Evolutionary conservation across 2,113 vertebrate genomes (phyloP).

Genomic region (Aegithalos caudatus): DNA sequence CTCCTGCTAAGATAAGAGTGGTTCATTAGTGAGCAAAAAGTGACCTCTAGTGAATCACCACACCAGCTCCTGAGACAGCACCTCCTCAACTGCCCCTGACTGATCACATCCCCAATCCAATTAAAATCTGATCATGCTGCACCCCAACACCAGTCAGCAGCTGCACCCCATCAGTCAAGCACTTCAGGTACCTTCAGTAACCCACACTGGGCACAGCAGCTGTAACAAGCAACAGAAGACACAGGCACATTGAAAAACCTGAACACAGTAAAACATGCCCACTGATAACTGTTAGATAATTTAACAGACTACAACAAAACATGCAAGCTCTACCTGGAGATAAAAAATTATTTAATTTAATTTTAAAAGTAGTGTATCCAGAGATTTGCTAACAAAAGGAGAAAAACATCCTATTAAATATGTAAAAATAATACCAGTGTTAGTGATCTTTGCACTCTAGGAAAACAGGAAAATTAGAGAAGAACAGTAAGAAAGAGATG

Average conservation of each 20-base stretch:
- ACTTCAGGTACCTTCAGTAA: neutral
- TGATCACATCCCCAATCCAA: accelerated
- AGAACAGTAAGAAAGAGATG: neutral
- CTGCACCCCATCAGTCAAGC: neutral
- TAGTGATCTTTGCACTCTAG: neutral
- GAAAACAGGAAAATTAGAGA: neutral
- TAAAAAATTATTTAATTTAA: neutral
- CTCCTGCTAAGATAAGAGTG: neutral
- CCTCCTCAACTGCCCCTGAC: neutral
- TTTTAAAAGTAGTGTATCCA: neutral
- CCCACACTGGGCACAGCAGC: neutral
- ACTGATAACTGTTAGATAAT: neutral
- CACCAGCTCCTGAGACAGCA: neutral
- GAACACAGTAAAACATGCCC: neutral
- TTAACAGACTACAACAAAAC: neutral
- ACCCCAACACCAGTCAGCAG: neutral
- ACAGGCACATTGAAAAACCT: neutral
- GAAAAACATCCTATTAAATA: neutral
- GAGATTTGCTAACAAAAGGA: neutral
- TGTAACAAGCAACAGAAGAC: neutral
- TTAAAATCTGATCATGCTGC: neutral
- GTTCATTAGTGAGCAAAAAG: neutral
- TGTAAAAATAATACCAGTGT: neutral
- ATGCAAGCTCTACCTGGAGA: neutral
- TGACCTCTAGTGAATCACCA: neutral